Evolutionary conservation across 1,140 invertebrate genomes (phyloP).

Genomic region (Ceratina japonica): DNA sequence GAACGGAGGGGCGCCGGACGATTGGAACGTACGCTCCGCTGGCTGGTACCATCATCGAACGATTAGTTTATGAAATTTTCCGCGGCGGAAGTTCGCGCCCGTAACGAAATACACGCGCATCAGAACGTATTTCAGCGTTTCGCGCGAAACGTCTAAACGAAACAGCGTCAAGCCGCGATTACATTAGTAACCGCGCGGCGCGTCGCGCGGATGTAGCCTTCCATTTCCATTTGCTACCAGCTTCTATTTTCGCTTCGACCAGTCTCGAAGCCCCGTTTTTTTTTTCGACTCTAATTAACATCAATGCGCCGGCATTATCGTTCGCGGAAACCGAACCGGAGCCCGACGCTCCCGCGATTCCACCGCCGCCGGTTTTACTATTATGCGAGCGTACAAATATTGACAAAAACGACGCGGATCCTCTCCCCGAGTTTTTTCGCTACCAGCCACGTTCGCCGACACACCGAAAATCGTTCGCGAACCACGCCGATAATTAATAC

Average conservation of each 20-base stretch:
- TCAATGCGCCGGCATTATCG: slow-evolving; percentile 7
- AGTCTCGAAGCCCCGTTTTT: background rate
- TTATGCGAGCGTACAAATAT: slow-evolving; percentile 19
- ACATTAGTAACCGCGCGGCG: background rate
- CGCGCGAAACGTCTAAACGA: background rate
- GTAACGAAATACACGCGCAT: too few relatives aligned
- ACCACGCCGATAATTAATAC: background rate
- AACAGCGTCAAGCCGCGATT: background rate
- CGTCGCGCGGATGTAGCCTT: background rate
- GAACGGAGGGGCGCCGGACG: too few relatives aligned
- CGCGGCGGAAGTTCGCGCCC: too few relatives aligned
- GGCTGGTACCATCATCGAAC: too few relatives aligned
- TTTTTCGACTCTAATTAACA: slow-evolving; percentile 43
- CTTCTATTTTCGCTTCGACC: background rate
- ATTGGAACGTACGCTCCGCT: too few relatives aligned
- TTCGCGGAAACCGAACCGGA: background rate
- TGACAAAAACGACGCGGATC: too few relatives aligned
- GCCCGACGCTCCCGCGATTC: background rate
- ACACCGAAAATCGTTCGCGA: slow-evolving; percentile 8
- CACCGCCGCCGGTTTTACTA: background rate
- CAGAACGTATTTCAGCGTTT: background rate
- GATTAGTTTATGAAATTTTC: too few relatives aligned
- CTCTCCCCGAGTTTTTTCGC: too few relatives aligned
- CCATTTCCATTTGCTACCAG: background rate
- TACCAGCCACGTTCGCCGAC: slow-evolving; percentile 7